Evolutionary conservation across 2,113 vertebrate genomes (phyloP), one percentile per base, ranked within the genome.

Genomic region (Stegastes partitus): DNA sequence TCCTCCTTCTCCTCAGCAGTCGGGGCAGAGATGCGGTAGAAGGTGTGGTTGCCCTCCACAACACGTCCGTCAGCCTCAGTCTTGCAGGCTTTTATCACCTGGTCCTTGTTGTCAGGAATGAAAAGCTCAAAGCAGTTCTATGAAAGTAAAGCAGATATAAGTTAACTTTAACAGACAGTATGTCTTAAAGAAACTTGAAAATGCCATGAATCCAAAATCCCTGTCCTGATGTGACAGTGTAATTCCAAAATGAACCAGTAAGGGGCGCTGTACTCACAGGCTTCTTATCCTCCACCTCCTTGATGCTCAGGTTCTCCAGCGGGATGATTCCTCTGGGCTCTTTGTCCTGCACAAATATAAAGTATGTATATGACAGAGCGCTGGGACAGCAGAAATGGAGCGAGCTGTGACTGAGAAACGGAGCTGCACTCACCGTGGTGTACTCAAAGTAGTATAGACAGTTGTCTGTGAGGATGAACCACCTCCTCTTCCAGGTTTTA

Each of bases 371-470:
- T 25, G 11, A 69, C 28, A 15, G 4, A 23, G 49, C 2, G 2
- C 25, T n/a, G 25, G 3, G 56, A 28, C 14, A 25, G 1, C 0
- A 18, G 14, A 5, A 12, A 2, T 11, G 6, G n/a, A 0, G n/a
- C 5, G 39, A 50, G 47, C 47, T 50, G 34, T 0, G 21, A 54
- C 21, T 4, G 18, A 57, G 18, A 22, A 49, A n/a, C 37, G 16
- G 11, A 22, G 39, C 49, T 39, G 14, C 23, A 91, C 97, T 97
- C 90, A 99, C 98, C 86, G 98, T 99, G 0, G 98, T 99, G 89
- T 98, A 99, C 81, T 99, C 98, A 21, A 99, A 99, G 95, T 99
- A 99, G 94, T 99, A 99, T 2, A 99, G 96, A 92, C 98, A 99
- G 95, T 99, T 99, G 87, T 99, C 98, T 0, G 98, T 99, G 85